Percentiles rank a stretch among this genome's conserved stretches.
Evolutionary conservation across 2,797 vertebrate species (phyloP).

Genomic region (Gephyroberyx darwinii): DNA sequence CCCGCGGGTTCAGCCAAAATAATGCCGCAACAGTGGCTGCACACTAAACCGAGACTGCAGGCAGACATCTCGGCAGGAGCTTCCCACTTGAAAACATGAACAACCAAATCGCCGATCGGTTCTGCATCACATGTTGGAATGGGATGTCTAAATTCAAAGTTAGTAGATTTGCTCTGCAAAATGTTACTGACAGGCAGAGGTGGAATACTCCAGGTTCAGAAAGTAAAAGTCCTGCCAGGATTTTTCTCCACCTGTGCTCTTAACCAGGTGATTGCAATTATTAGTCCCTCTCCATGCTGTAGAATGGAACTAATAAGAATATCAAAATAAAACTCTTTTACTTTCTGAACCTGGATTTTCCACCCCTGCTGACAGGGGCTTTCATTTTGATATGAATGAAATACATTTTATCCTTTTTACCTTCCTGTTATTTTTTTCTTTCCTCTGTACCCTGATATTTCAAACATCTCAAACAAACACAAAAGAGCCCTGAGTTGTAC

Average conservation of each 20-base stretch:
- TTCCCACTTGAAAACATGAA: slow-evolving; percentile 40
- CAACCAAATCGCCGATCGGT: slow-evolving; percentile 44
- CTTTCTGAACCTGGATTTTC: too few species aligned
- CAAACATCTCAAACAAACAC: too few species aligned
- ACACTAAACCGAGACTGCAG: slow-evolving; percentile 27
- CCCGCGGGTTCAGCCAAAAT: slow-evolving; percentile 33
- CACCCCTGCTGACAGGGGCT: slow-evolving; percentile 15
- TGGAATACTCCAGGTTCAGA: too few species aligned
- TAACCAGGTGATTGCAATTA: too few species aligned
- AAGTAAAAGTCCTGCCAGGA: too few species aligned
- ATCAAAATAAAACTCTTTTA: too few species aligned
- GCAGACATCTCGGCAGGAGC: slow-evolving; percentile 26
- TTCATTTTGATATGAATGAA: slow-evolving; percentile 22
- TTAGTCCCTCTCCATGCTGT: too few species aligned
- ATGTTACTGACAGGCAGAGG: slow-evolving; percentile 27
- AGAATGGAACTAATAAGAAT: too few species aligned
- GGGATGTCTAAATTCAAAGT: slow-evolving; percentile 48
- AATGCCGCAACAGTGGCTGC: slow-evolving; percentile 23
- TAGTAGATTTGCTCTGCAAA: slow-evolving; percentile 27
- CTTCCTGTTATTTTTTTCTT: slow-evolving; percentile 7
- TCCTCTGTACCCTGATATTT: neutral
- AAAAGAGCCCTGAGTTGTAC: neutral
- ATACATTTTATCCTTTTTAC: neutral
- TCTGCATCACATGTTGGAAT: slow-evolving; percentile 60
- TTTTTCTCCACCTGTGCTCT: too few species aligned